Evolutionary conservation across 2,113 vertebrate species (phyloP).

Genomic region (Acinonyx jubatus): DNA sequence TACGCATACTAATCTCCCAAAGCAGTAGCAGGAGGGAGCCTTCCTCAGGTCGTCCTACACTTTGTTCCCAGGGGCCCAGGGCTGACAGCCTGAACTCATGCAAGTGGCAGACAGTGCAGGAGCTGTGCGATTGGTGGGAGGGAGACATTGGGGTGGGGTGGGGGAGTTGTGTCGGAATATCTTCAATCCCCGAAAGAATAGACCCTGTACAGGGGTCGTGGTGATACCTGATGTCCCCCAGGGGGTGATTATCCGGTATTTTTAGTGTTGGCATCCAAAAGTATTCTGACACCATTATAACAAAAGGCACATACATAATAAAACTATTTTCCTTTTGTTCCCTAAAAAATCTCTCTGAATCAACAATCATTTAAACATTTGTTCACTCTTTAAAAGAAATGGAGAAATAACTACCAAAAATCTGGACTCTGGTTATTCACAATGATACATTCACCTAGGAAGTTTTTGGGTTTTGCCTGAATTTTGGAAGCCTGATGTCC

Average conservation of each 20-base stretch:
- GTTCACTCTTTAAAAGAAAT: background rate
- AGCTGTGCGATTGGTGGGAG: background rate
- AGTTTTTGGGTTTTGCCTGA: background rate
- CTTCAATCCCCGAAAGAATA: background rate
- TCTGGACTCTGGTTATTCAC: background rate
- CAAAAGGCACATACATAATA: background rate
- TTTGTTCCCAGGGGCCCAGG: background rate
- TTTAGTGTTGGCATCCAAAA: background rate
- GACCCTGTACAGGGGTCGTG: background rate
- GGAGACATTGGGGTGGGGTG: background rate
- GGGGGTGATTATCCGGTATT: background rate
- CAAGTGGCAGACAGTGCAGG: accelerated
- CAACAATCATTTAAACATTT: background rate
- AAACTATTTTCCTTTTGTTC: background rate
- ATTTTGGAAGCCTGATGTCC: background rate
- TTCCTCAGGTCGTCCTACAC: background rate
- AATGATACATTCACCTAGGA: background rate
- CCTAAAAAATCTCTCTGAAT: background rate
- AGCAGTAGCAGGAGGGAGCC: background rate
- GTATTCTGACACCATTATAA: background rate
- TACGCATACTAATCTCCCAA: background rate
- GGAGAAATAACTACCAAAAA: background rate
- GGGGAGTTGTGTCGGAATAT: background rate
- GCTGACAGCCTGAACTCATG: background rate
- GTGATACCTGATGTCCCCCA: accelerated